phyloP scores from a whole-genome alignment of 1,140 invertebrate species.

The Babylonia areolata region DNA sequence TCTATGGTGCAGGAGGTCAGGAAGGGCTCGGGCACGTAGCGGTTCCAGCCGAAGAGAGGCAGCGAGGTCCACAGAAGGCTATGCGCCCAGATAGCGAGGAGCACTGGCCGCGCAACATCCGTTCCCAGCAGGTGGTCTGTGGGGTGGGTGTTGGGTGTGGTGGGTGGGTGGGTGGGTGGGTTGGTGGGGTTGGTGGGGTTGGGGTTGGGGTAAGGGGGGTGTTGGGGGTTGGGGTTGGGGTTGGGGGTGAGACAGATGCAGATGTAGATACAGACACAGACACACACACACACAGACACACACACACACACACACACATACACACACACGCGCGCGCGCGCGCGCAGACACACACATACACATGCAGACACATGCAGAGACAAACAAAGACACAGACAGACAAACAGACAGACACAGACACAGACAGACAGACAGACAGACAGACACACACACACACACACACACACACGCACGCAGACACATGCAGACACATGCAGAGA shows the following conservation, averaged over 20 bases:
- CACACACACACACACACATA: not conserved
- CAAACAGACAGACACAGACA: not conserved
- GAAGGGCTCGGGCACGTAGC: slow-evolving; percentile 47
- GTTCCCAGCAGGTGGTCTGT: slow-evolving; percentile 26
- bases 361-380: not conserved
- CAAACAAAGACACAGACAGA: not conserved
- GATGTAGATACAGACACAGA: not conserved
- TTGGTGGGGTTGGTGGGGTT: not conserved
- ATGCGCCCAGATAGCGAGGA: slow-evolving; percentile 37
- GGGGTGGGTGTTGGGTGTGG: not conserved
- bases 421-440: not conserved
- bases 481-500: not conserved
- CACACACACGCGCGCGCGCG: not conserved
- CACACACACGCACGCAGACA: not conserved
- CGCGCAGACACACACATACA: not conserved
- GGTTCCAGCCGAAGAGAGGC: slow-evolving; percentile 49
- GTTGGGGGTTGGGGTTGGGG: not conserved
- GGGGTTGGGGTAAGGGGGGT: not conserved
- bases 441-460: slow-evolving; percentile 5
- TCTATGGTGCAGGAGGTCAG: slow-evolving; percentile 47
- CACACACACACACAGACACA: not conserved
- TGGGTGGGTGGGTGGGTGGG: not conserved
- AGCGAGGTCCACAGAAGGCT: slow-evolving; percentile 41
- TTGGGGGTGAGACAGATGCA: not conserved
- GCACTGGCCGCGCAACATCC: not conserved